Evolutionary conservation across 2,113 vertebrate species (phyloP), one percentile per base, ranked within the genome.

Genomic region (Tychaedon coryphoeus): DNA sequence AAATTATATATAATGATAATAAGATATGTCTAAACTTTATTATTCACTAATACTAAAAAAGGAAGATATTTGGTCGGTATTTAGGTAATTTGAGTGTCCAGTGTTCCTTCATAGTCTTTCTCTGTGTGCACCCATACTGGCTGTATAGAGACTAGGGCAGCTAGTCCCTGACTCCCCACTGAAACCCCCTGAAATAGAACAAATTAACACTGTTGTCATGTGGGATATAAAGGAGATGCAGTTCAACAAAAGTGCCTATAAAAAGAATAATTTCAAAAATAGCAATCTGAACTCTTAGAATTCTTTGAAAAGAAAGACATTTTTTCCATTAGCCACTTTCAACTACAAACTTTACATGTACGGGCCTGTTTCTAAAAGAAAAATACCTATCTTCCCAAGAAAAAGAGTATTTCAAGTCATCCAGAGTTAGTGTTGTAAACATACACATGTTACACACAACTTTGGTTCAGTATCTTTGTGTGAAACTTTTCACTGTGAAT

Each of bases 401-500:
- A 70, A 57, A 88, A 78, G 5, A n/a, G 6, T n/a, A 31, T 66
- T 76, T 80, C 26, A 53, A 80, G 77, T 58, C 9, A 43, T 42
- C 6, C 31, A 33, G 26, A 31, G 26, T 22, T 58, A 66, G 15
- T 9, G 13, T 26, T 57, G 67, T 38, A 67, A 42, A 82, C 14
- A 56, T 14, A 12, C 2, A 1, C 2, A 4, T 38, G 4, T 28
- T 50, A 77, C 12, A 53, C 3, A 6, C 6, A n/a, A 47, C 1
- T 45, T 85, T 3, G 2, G 26, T 50, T 85, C 40, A 25, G 47
- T 12, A 67, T 47, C 25, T 69, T 47, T 34, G 17, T 20, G 31
- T 34, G 62, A 54, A 10, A 10, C 8, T 38, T 34, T 85, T 81
- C 18, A 26, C 29, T 33, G 10, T 33, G 64, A 77, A 88, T 69